Evolutionary conservation across 1,140 invertebrate species (phyloP), one percentile per base, ranked within the genome.

Genomic region (Achatina immaculata): DNA sequence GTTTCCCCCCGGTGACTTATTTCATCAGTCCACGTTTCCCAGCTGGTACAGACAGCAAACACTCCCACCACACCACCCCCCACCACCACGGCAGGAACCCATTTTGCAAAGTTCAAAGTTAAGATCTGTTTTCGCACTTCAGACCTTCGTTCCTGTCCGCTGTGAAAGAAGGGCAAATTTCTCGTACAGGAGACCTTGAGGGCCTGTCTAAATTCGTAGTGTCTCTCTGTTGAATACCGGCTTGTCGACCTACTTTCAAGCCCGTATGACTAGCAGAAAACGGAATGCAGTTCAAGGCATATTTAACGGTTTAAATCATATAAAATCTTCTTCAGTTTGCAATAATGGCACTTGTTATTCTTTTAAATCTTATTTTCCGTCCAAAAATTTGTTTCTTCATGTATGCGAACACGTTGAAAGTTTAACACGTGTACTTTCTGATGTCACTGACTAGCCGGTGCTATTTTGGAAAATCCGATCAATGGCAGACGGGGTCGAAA

Each of bases 381-480:
- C 14, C 24, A 58, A 4, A 9, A n/a, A n/a, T n/a, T n/a, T n/a
- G n/a, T n/a, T n/a, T n/a, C n/a, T n/a, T n/a, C n/a, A n/a, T n/a
- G n/a, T n/a, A n/a, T n/a, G n/a, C n/a, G n/a, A n/a, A n/a, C n/a
- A n/a, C n/a, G n/a, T n/a, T n/a, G n/a, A n/a, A n/a, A 14, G 55
- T 58, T 24, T 19, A 9, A 58, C 55, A n/a, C 55, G 21, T 24
- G 55, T 58, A 24, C 6, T 14, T 58, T 3, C n/a, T n/a, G 4
- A 58, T n/a, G n/a, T 58, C 55, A 58, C 55, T 11, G 11, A 24
- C 55, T 58, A 4, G 24, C 55, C 11, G 55, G 11, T 58, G 55
- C 55, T 58, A 58, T 58, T n/a, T 58, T 58, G 6, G 55, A 19
- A 58, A 58, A 58, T 58, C 55, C 55, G 55, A 58, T 58, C 55